These are phyloP conservation scores for Magallana angulata DNA, from an alignment of 1,140 invertebrate genomes.

Conservation along the genomic window DNA sequence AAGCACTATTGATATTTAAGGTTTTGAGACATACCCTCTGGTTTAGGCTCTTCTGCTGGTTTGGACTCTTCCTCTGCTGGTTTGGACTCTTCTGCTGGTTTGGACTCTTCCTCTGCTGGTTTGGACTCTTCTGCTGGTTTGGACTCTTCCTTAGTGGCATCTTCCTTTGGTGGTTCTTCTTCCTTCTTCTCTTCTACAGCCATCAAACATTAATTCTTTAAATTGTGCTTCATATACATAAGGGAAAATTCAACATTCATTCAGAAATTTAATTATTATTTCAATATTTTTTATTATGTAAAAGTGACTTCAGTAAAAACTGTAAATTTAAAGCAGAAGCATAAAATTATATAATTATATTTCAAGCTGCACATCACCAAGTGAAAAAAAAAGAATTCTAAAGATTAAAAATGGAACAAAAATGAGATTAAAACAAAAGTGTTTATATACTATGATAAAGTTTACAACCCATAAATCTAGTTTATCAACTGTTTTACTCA, in stretches of 20 bases:
- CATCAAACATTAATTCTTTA: neutral
- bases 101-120: slow-evolving; percentile 45
- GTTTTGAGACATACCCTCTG: slow-evolving; percentile 2
- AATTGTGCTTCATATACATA: neutral
- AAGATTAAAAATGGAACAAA: too few relatives aligned
- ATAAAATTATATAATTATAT: too few relatives aligned
- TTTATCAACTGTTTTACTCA: too few relatives aligned
- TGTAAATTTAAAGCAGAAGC: too few relatives aligned
- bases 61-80: slow-evolving; percentile 38
- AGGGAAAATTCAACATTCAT: neutral
- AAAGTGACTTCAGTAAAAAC: too few relatives aligned
- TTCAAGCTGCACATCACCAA: too few relatives aligned
- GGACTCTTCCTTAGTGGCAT: slow-evolving; percentile 35
- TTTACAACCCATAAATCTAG: too few relatives aligned
- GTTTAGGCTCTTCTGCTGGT: neutral
- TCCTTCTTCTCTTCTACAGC: slow-evolving; percentile 45
- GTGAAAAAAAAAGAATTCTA: too few relatives aligned
- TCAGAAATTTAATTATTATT: neutral
- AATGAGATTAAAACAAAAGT: too few relatives aligned
- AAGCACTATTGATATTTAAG: too few relatives aligned
- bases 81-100: slow-evolving; percentile 30
- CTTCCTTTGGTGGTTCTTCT: slow-evolving; percentile 42
- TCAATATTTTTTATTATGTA: neutral
- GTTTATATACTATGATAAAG: too few relatives aligned
- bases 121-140: slow-evolving; percentile 20